phyloP scores from a whole-genome alignment of 23 tunicate species.

The Trididemnum nubilum region DNA sequence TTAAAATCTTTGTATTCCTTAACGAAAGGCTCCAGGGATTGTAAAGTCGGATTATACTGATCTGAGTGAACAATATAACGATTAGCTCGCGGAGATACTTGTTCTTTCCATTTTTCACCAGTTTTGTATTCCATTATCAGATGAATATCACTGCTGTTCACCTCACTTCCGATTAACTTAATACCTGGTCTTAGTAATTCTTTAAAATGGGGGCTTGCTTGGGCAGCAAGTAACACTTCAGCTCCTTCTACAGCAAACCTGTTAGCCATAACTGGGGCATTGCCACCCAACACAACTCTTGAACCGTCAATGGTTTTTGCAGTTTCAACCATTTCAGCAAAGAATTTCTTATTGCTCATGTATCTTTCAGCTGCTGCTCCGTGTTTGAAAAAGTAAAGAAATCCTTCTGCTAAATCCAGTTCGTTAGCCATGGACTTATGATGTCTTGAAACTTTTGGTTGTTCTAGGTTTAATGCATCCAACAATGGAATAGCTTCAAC shows the following conservation, averaged over 20 bases:
- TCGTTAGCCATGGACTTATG: constrained; percentile 39
- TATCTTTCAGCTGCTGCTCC: constrained; percentile 92
- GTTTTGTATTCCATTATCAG: constrained; percentile 93
- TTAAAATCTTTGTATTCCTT: constrained; percentile 42
- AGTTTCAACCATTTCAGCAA: constrained; percentile 48
- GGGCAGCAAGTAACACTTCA: constrained; percentile 80
- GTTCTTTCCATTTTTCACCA: constrained; percentile 78
- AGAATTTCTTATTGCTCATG: constrained; percentile 44
- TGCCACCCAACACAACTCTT: constrained; percentile 70
- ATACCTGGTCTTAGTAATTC: constrained; percentile 41
- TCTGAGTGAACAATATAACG: constrained; percentile 77
- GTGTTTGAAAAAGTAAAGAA: constrained; percentile 71
- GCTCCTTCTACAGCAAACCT: constrained; percentile 90
- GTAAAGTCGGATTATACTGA: constrained; percentile 66
- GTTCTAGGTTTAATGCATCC: constrained; percentile 32
- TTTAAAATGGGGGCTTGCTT: constrained; percentile 40
- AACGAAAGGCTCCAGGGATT: constrained; percentile 64
- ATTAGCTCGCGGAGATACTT: constrained; percentile 69
- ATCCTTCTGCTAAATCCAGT: constrained; percentile 68
- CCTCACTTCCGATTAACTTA: constrained; percentile 44
- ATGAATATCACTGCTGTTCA: constrained; percentile 74
- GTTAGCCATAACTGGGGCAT: constrained; percentile 98
- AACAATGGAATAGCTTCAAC: constrained; percentile 77
- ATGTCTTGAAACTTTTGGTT: constrained; percentile 47
- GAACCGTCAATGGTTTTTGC: constrained; percentile 29